Evolutionary conservation across 2,113 vertebrate genomes (phyloP).

Genomic region (Lathamus discolor): DNA sequence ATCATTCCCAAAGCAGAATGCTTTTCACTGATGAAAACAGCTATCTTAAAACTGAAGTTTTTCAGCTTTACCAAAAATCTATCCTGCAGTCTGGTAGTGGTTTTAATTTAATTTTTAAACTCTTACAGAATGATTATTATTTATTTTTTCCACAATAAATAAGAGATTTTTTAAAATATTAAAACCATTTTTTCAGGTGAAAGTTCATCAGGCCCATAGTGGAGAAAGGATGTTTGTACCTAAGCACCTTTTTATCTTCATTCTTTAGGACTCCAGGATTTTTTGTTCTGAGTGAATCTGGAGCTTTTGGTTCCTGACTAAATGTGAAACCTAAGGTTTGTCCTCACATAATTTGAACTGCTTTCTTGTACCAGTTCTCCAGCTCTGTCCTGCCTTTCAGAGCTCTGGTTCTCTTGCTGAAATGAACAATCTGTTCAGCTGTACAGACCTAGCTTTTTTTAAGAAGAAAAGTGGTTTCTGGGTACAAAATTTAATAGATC

Average conservation of each 20-base stretch:
- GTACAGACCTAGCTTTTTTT: neutral
- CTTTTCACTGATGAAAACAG: neutral
- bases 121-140: neutral
- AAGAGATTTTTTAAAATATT: neutral
- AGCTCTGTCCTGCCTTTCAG: neutral
- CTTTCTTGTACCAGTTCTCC: neutral
- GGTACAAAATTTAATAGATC: neutral
- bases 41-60: neutral
- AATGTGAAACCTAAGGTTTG: neutral
- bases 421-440: neutral
- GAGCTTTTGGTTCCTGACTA: neutral
- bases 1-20: neutral
- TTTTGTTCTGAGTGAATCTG: neutral
- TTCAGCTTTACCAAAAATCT: neutral
- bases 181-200: neutral
- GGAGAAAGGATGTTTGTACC: neutral
- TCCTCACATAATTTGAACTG: neutral
- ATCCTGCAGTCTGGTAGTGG: accelerated
- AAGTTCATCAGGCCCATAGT: neutral
- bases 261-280: neutral
- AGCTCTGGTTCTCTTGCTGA: neutral
- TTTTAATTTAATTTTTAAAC: neutral
- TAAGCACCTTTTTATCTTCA: neutral
- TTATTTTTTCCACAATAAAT: neutral
- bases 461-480: neutral